A percentile compares a stretch with the other conserved stretches of the same genome.
phyloP scores from a whole-genome alignment of 2,797 vertebrate genomes.

The Valencia hispanica region DNA sequence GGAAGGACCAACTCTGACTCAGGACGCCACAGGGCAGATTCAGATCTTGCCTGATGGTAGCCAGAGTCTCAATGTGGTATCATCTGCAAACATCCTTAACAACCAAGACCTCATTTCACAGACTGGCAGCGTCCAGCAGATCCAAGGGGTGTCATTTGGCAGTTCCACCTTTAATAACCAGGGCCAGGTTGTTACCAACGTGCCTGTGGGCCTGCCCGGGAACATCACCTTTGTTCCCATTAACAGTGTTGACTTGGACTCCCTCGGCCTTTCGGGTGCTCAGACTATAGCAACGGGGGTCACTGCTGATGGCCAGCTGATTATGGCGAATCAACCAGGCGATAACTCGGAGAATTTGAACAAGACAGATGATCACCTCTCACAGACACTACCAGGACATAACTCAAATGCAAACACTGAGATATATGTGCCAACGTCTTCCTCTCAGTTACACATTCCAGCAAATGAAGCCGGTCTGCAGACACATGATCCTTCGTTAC shows the following conservation, averaged over 20 bases:
- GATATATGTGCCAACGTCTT: slow-evolving; percentile 96
- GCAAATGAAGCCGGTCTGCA: slow-evolving; percentile 90
- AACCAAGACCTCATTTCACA: slow-evolving; percentile 96
- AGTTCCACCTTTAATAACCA: slow-evolving; percentile 94
- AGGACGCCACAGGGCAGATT: slow-evolving; percentile 94
- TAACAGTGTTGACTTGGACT: slow-evolving; percentile 98
- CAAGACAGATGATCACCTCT: slow-evolving; percentile 90
- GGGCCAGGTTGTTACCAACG: slow-evolving; percentile 96
- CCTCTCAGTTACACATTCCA: slow-evolving; percentile 90
- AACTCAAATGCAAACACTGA: slow-evolving; percentile 90
- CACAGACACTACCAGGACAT: slow-evolving; percentile 85
- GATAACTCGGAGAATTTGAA: slow-evolving; percentile 89
- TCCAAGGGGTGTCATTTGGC: slow-evolving; percentile 95
- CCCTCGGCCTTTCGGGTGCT: slow-evolving; percentile 93
- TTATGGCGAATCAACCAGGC: slow-evolving; percentile 89
- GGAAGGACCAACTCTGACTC: slow-evolving; percentile 91
- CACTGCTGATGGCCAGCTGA: slow-evolving; percentile 97
- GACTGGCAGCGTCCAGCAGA: slow-evolving; percentile 91
- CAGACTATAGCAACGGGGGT: slow-evolving; percentile 98
- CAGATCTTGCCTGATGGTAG: slow-evolving; percentile 95
- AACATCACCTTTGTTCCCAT: slow-evolving; percentile 99
- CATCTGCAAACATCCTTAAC: slow-evolving; percentile 87
- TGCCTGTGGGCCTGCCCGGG: slow-evolving; percentile 96
- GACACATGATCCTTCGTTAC: slow-evolving; percentile 83
- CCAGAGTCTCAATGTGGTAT: slow-evolving; percentile 89